Conservation (phyloP, 2,113 vertebrate species). For the Aphelocoma coerulescens region DNA sequence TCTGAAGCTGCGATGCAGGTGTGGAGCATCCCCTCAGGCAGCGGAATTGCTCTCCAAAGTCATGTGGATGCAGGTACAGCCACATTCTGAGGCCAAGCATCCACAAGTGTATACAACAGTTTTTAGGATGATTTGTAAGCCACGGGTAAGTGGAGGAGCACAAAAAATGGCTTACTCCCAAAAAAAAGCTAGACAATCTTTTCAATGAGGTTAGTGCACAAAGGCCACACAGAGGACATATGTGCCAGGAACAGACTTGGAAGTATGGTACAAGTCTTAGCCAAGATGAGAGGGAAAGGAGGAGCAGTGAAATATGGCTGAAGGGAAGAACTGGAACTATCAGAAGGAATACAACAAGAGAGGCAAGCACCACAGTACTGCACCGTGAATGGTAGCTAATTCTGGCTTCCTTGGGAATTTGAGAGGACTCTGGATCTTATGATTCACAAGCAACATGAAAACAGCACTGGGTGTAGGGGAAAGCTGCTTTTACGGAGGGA, state of each 20-base stretch:
- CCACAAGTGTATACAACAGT: background rate
- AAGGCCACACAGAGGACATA: background rate
- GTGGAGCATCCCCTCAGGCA: background rate
- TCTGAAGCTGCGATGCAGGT: background rate
- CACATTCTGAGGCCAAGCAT: background rate
- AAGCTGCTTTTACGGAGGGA: background rate
- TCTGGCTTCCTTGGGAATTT: background rate
- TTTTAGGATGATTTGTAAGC: background rate
- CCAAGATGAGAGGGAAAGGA: background rate
- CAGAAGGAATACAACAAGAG: background rate
- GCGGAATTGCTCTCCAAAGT: background rate
- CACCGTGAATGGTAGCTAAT: background rate
- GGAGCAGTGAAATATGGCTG: background rate
- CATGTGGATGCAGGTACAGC: background rate
- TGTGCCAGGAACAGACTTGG: background rate
- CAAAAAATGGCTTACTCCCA: background rate
- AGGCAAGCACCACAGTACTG: background rate
- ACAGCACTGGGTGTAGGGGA: background rate
- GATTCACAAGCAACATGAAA: background rate
- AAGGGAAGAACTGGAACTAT: background rate
- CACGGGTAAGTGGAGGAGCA: background rate
- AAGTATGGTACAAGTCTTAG: background rate
- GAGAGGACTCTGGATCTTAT: background rate
- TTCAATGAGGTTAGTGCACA: background rate
- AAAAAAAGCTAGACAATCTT: background rate